Evolutionary conservation across 2,888 invertebrate genomes (phyloP).

Genomic region (Sphecodes monilicornis): DNA sequence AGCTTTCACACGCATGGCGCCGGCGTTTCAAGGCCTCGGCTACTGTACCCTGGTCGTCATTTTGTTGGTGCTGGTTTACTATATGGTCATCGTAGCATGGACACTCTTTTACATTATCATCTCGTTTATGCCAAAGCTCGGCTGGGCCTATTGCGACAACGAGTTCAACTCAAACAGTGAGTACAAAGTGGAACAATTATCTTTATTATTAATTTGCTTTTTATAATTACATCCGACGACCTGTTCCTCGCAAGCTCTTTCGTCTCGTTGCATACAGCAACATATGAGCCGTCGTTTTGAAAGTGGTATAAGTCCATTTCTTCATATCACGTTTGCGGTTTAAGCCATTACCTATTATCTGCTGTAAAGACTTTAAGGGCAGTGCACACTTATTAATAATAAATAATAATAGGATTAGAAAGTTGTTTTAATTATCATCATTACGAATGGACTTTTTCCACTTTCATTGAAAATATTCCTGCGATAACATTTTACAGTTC

Average conservation of each 20-base stretch:
- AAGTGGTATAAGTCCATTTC: no score
- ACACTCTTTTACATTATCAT: conserved; percentile 91
- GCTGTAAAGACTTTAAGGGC: no score
- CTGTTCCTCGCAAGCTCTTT: neutral
- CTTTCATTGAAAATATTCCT: no score
- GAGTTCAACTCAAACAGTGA: conserved; percentile 87
- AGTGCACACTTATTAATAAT: no score
- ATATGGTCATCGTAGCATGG: conserved; percentile 93
- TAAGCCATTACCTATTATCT: no score
- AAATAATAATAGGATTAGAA: no score
- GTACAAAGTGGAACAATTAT: conserved; percentile 74
- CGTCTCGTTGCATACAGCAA: conserved; percentile 21
- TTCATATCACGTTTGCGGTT: no score
- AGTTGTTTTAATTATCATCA: no score
- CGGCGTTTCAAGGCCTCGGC: conserved; percentile 86
- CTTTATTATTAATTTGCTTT: neutral
- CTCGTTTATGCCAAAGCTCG: conserved; percentile 88
- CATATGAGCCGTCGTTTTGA: no score
- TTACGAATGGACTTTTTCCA: no score
- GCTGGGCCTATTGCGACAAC: conserved; percentile 90
- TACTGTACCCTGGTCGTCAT: conserved; percentile 90
- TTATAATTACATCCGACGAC: neutral
- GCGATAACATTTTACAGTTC: no score
- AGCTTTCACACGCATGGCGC: conserved; percentile 88
- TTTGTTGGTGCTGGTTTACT: conserved; percentile 90